A percentile compares a stretch with the other conserved stretches of the same genome.
Evolutionary conservation across 1,140 invertebrate genomes (phyloP).

Genomic region (Kradibia gibbosae): DNA sequence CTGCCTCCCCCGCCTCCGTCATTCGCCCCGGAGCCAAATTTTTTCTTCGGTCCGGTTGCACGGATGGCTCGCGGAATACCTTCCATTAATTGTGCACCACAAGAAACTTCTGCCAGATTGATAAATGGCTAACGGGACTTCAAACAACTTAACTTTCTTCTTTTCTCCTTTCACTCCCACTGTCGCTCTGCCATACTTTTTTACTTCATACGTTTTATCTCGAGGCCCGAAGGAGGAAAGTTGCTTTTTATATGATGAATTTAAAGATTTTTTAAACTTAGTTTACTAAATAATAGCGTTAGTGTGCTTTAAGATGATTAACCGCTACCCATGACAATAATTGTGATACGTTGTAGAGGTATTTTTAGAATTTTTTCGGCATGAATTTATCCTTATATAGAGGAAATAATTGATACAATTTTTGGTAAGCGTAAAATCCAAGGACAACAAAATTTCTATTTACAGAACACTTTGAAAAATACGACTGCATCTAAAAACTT

Average conservation of each 20-base stretch:
- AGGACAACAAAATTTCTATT: too few relatives aligned
- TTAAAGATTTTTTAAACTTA: slow-evolving; percentile 10
- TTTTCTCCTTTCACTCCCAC: not conserved
- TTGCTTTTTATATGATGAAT: slow-evolving; percentile 8
- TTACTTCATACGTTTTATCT: slow-evolving; percentile 23
- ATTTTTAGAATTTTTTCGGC: not conserved
- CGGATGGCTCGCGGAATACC: slow-evolving; percentile 40
- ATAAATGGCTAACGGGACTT: slow-evolving; percentile 49
- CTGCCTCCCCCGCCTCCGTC: too few relatives aligned
- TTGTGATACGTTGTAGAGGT: not conserved
- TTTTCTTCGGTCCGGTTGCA: slow-evolving; percentile 20
- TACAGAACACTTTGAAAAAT: too few relatives aligned
- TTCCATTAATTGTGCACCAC: slow-evolving; percentile 46
- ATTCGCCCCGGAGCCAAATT: slow-evolving; percentile 36
- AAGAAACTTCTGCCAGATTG: slow-evolving; percentile 50
- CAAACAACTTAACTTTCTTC: slow-evolving; percentile 49
- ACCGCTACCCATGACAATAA: not conserved
- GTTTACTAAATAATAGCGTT: not conserved
- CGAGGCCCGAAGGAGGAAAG: slow-evolving; percentile 1
- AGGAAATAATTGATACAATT: too few relatives aligned
- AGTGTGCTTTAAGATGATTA: not conserved
- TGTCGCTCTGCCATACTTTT: not conserved
- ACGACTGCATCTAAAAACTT: too few relatives aligned
- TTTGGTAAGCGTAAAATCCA: too few relatives aligned
- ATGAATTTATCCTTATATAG: not conserved